Evolutionary conservation across 1,140 invertebrate species (phyloP), one percentile per base, ranked within the genome.

Genomic region (Drosophila lacteicornis): DNA sequence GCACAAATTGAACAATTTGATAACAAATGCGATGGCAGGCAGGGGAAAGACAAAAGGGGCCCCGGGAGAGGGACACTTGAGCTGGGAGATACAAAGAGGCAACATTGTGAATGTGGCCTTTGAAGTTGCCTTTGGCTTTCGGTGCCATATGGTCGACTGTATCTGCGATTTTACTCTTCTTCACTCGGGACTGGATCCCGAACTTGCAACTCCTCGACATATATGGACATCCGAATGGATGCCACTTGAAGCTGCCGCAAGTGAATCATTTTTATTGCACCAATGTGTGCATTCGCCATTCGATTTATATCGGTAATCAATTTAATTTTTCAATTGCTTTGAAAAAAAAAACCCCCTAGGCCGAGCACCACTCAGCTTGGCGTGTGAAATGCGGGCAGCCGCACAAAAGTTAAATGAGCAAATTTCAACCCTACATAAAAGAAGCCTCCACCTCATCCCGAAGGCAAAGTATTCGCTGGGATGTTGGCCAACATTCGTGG

Each of bases 1-100:
- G 82, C 83, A 85, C 80, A 86, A 86, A 86, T 86, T 86, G 84
- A 88, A 86, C 83, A 86, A 88, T 86, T 86, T 86, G 83, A 86
- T 86, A 86, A 86, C 80, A 83, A 75, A 86, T 56, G 69, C 40
- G 33, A 43, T 22, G 30, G 40, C 36, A 11, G 55, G 25, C 50
- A 22, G 17, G 53, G 47, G 40, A 33, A 49, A 69, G 33, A 25
- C 25, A 17, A 40, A 49, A 47, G 15, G 60, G 33, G 33, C 36
- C 2, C 36, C 17, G 49, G 42, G 57, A 19, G 40, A 33, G 58
- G 49, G 36, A 59, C 62, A 74, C 81, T 84, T 85, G 81, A 84
- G 79, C 30, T 49, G 15, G 57, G 61, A 65, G 61, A 65, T 65
- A 74, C 75, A 82, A 87, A 68, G 84, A 77, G 79, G 67, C 83